phyloP scores from a whole-genome alignment of 2,113 vertebrate genomes.

The Hucho hucho region DNA sequence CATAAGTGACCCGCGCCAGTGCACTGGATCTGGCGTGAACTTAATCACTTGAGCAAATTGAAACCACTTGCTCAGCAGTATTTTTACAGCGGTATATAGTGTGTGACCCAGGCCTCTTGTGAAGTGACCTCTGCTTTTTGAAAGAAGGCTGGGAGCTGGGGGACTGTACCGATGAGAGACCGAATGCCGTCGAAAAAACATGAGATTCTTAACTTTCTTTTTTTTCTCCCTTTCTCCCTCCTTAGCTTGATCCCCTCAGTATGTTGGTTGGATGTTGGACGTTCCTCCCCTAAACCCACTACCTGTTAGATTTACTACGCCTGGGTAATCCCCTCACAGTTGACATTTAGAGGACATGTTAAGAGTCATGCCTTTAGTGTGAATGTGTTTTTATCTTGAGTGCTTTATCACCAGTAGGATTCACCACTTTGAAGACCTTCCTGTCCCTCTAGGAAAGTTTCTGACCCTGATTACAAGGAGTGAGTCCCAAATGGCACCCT shows the following conservation, averaged over 20 bases:
- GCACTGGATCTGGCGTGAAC: slow-evolving; percentile 83
- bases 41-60: slow-evolving; percentile 94
- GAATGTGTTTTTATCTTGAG: slow-evolving; percentile 53
- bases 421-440: slow-evolving; percentile 66
- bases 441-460: slow-evolving; percentile 62
- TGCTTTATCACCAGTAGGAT: slow-evolving; percentile 48
- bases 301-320: slow-evolving; percentile 57
- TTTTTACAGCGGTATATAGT: slow-evolving; percentile 81
- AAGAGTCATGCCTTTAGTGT: slow-evolving; percentile 58
- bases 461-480: slow-evolving; percentile 61
- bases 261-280: slow-evolving; percentile 24
- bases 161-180: slow-evolving; percentile 16
- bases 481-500: too few species aligned
- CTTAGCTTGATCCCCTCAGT: background rate
- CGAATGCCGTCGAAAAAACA: slow-evolving; percentile 20
- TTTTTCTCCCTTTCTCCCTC: slow-evolving; percentile 22
- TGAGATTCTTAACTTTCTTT: slow-evolving; percentile 19
- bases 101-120: slow-evolving; percentile 72
- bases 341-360: slow-evolving; percentile 65
- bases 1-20: slow-evolving; percentile 86
- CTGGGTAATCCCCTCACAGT: slow-evolving; percentile 51
- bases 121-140: slow-evolving; percentile 68
- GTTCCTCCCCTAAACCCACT: slow-evolving; percentile 47
- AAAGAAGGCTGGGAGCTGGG: slow-evolving; percentile 45
- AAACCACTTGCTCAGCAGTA: slow-evolving; percentile 84